Conservation (phyloP, 2,113 vertebrate species). For the Hepsetus odoe region DNA sequence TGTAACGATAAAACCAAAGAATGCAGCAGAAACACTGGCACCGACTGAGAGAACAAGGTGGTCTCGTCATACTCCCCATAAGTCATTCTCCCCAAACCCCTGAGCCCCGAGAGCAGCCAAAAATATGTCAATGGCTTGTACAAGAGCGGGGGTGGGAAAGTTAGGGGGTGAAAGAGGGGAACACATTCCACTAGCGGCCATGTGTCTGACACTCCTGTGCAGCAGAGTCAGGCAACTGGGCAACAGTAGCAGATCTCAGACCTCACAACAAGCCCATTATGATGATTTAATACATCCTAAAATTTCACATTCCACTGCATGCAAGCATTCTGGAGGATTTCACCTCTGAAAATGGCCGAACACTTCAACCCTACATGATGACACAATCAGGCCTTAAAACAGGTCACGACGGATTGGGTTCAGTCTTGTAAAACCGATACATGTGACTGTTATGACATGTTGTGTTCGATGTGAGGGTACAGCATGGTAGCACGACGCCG, state of each 20-base stretch:
- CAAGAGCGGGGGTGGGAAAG: background rate
- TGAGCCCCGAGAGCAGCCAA: background rate
- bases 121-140: constrained; percentile 27
- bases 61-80: background rate
- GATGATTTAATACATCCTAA: background rate
- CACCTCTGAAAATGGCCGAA: too few relatives aligned
- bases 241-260: background rate
- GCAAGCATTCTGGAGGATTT: too few relatives aligned
- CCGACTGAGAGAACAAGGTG: constrained; percentile 7
- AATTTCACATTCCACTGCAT: background rate
- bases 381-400: too few relatives aligned
- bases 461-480: too few relatives aligned
- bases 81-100: background rate
- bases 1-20: background rate
- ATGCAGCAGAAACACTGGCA: background rate
- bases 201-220: background rate
- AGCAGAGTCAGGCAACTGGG: background rate
- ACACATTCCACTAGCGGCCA: background rate
- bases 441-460: too few relatives aligned
- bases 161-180: background rate
- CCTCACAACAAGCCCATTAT: background rate
- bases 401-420: too few relatives aligned
- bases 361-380: too few relatives aligned
- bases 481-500: too few relatives aligned
- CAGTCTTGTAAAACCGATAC: too few relatives aligned